A percentile compares a stretch with the other conserved stretches of the same genome.
Evolutionary conservation across 2,888 invertebrate genomes (phyloP).

Genomic region (Philonicus albiceps): DNA sequence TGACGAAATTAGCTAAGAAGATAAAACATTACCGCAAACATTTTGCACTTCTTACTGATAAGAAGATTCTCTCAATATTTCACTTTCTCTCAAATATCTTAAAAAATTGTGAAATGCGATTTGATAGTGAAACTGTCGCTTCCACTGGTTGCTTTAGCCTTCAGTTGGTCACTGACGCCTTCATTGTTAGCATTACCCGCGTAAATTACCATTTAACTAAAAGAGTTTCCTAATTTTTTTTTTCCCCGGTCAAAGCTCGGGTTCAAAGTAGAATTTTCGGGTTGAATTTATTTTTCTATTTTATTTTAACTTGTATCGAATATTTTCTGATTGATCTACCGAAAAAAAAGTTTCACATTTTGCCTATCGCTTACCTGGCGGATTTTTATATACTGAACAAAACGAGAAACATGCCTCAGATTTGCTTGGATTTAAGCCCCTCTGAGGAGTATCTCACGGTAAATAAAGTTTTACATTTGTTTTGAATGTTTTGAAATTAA

Average conservation of each 20-base stretch:
- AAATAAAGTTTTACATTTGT: slow-evolving; percentile 30
- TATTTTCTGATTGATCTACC: not conserved
- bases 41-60: not conserved
- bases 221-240: not conserved
- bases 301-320: too few species aligned
- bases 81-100: slow-evolving; percentile 15
- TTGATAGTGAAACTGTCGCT: not conserved
- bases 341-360: not conserved
- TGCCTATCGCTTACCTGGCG: not conserved
- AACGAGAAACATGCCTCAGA: not conserved
- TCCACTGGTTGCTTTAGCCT: not conserved
- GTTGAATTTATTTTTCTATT: not conserved
- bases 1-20: not conserved
- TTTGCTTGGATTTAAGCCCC: slow-evolving; percentile 54
- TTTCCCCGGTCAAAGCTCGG: not conserved
- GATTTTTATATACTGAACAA: not conserved
- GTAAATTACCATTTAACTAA: not conserved
- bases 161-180: slow-evolving; percentile 26
- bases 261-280: not conserved
- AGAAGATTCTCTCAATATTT: not conserved
- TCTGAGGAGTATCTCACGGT: slow-evolving; percentile 58
- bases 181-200: not conserved
- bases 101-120: not conserved
- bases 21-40: not conserved
- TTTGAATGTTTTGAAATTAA: not conserved